phyloP scores from a whole-genome alignment of 2,113 vertebrate genomes.

The Chlorocebus sabaeus region DNA sequence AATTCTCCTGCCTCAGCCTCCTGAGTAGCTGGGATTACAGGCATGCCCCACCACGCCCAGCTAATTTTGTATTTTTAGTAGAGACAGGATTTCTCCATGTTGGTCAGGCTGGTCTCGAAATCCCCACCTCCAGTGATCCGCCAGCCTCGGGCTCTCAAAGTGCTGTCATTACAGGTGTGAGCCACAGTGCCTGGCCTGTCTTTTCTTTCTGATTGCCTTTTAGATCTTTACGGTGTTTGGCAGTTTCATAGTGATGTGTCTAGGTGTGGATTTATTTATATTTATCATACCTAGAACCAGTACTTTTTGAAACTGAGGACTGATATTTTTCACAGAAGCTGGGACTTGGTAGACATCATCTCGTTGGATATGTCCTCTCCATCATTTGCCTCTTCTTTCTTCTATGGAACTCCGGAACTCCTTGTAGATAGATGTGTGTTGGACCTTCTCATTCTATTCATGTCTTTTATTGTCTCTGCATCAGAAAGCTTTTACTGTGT shows the following conservation, averaged over 20 bases:
- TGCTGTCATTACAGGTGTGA: no score
- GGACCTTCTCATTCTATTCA: not conserved
- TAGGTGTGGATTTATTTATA: not conserved
- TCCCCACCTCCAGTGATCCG: accelerated
- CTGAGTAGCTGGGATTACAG: no score
- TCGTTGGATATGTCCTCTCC: not conserved
- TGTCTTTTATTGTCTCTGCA: not conserved
- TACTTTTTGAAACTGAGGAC: not conserved
- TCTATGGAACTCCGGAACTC: not conserved
- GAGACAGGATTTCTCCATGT: no score
- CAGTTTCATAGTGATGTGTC: not conserved
- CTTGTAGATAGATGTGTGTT: not conserved
- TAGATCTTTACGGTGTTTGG: not conserved
- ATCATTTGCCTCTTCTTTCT: not conserved
- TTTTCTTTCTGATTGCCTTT: not conserved
- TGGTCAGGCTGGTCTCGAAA: no score
- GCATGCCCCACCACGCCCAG: no score
- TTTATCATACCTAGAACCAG: not conserved
- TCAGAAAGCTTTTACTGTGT: not conserved
- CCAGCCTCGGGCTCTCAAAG: no score
- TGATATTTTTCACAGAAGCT: not conserved
- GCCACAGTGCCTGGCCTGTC: not conserved
- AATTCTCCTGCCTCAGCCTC: no score
- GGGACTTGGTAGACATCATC: not conserved
- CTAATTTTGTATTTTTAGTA: no score